Percentiles rank a stretch among this genome's conserved stretches.
Evolutionary conservation across 2,888 invertebrate species (phyloP).

Genomic region (Biston betularia): DNA sequence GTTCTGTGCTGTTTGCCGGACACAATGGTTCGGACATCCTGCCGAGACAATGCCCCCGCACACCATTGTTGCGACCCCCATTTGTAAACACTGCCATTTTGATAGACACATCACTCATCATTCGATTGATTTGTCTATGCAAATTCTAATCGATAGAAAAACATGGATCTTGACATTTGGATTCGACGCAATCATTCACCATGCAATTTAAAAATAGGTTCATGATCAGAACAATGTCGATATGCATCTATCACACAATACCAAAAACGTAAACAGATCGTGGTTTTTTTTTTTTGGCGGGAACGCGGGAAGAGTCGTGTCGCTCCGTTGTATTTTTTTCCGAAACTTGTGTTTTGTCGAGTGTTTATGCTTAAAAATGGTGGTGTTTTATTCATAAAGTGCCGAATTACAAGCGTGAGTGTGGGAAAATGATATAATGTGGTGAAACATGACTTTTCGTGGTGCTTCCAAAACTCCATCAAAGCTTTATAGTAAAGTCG

Average conservation of each 20-base stretch:
- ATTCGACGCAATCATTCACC: conserved; percentile 1
- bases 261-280: conserved; percentile 1
- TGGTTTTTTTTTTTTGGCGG: too few species aligned
- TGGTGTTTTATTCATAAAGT: too few species aligned
- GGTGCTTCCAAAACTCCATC: too few species aligned
- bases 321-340: too few species aligned
- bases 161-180: not conserved
- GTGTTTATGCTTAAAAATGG: too few species aligned
- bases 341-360: too few species aligned
- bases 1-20: conserved; percentile 83
- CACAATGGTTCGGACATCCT: conserved; percentile 84
- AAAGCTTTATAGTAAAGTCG: too few species aligned
- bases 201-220: not conserved
- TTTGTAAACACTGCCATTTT: conserved; percentile 73
- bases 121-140: conserved; percentile 55
- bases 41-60: conserved; percentile 78
- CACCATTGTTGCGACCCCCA: conserved; percentile 78
- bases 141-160: conserved; percentile 42
- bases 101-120: conserved; percentile 62
- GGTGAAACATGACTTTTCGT: too few species aligned
- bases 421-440: too few species aligned
- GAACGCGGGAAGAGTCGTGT: too few species aligned
- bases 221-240: not conserved
- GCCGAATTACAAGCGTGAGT: too few species aligned
- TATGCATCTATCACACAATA: not conserved